Conservation (phyloP, 2,113 vertebrate species). For the Tyto alba region DNA sequence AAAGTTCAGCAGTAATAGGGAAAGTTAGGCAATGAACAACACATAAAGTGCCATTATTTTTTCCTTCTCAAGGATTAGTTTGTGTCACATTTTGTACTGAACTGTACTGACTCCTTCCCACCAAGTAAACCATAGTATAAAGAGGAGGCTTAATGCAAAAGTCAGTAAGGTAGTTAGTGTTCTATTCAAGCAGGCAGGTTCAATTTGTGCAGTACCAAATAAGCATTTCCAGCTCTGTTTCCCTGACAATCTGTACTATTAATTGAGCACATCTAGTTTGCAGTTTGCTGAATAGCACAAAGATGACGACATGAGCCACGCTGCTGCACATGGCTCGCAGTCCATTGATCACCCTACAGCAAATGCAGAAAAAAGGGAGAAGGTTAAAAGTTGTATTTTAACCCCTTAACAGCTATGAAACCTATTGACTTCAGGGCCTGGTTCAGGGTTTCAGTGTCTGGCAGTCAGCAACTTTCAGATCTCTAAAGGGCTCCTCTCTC, state of each 20-base stretch:
- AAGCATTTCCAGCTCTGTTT: conserved; percentile 21
- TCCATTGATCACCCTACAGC: background rate
- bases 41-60: background rate
- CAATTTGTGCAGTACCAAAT: background rate
- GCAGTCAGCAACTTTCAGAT: background rate
- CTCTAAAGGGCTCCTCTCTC: background rate
- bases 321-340: background rate
- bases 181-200: conserved; percentile 35
- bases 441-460: background rate
- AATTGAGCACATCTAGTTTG: background rate
- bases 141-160: background rate
- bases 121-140: background rate
- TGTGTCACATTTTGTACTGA: background rate
- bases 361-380: background rate
- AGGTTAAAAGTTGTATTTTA: conserved; percentile 12
- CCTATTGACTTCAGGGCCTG: background rate
- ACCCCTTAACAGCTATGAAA: background rate
- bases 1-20: background rate
- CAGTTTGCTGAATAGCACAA: conserved; percentile 6
- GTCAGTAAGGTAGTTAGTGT: conserved; percentile 5
- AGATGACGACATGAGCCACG: background rate
- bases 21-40: background rate
- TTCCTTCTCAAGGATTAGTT: background rate
- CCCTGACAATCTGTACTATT: background rate
- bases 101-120: background rate